Percentiles rank a stretch among this genome's conserved stretches.
Evolutionary conservation across 2,113 vertebrate genomes (phyloP).

Genomic region (Oxyruncus cristatus): DNA sequence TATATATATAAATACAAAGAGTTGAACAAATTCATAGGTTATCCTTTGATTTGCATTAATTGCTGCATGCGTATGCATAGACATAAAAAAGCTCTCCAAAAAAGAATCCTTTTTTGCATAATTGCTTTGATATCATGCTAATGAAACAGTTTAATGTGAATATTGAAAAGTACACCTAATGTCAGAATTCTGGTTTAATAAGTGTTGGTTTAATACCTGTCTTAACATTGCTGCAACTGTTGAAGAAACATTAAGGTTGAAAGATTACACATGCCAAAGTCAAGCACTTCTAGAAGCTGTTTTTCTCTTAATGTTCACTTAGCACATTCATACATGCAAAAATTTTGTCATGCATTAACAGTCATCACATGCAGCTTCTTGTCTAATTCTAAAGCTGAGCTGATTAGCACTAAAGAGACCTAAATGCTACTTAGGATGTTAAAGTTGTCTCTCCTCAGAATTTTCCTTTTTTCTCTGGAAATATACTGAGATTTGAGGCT

Average conservation of each 20-base stretch:
- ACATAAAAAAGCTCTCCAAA: background rate
- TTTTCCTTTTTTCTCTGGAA: background rate
- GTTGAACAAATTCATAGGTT: background rate
- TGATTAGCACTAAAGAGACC: background rate
- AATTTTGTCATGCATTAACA: background rate
- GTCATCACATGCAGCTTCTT: background rate
- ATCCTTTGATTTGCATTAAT: background rate
- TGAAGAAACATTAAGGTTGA: background rate
- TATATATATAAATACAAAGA: background rate
- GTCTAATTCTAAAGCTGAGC: background rate
- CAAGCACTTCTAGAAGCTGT: background rate
- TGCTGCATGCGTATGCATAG: background rate
- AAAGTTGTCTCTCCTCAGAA: background rate
- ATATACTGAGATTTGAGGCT: background rate
- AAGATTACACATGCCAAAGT: background rate
- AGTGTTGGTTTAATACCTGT: background rate
- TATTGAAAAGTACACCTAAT: background rate
- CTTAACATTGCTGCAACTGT: background rate
- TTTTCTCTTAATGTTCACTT: background rate
- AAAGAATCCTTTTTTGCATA: background rate
- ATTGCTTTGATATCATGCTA: background rate
- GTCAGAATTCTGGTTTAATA: background rate
- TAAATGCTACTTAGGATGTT: background rate
- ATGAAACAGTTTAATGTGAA: background rate
- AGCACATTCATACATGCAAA: background rate